Evolutionary conservation across 2,113 vertebrate species (phyloP), one percentile per base, ranked within the genome.

Genomic region (Muntiacus muntjak): DNA sequence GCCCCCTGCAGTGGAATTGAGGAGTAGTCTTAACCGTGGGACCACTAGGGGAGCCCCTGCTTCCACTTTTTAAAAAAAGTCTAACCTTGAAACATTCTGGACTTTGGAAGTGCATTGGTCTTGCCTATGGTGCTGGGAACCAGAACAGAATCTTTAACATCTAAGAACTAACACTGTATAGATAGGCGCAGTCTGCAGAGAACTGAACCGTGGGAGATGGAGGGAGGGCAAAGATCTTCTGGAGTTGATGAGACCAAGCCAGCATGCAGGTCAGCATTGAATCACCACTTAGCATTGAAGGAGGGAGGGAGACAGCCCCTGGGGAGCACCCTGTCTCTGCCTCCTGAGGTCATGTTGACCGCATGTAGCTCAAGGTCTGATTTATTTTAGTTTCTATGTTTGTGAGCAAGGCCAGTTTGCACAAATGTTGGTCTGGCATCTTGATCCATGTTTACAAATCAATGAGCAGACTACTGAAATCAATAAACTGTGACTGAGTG

Each of bases 361-460:
- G 0, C 94, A 74, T 74, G 45, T 74, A 84, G 74, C 54, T 58
- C 23, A 23, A 60, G 36, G 47, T 76, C 93, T 96, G 84, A 83
- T 94, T 96, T 94, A 85, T 97, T 91, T 97, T 82, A 25, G 28
- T 82, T 87, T 96, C 88, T 57, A 4, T n/a, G 23, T 55, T 94
- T 97, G 55, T 55, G 76, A 96, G 43, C 81, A 93, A 97, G 93
- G 85, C 64, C 93, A 94, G 0, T 94, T 83, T 91, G 58, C 76
- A 96, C 12, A 47, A 94, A 83, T 67, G 50, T 62, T 92, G 54
- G 50, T 47, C 92, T 95, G 79, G 90, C 52, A 40, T 90, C 92
- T 96, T 43, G 84, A 95, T 78, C 47, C 16, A 43, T 78, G 89
- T 87, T 95, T 96, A 84, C 36, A 94, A 96, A 96, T 96, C 52